Percentiles rank a stretch among this genome's conserved stretches.
These are phyloP conservation scores for Anableps anableps DNA, from an alignment of 2,797 vertebrate genomes.

Conservation along the genomic window DNA sequence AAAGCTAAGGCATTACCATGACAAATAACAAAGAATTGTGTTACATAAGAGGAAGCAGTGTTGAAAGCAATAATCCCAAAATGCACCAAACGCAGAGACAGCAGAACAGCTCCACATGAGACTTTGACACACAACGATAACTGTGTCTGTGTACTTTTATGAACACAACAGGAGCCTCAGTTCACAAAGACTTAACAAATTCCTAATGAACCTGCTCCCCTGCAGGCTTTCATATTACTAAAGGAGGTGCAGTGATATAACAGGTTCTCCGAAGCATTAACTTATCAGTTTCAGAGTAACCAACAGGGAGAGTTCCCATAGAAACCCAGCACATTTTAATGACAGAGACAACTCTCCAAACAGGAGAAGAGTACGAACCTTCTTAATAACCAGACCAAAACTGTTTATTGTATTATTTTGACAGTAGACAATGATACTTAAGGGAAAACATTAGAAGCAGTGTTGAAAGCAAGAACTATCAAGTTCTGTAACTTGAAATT, in stretches of 20 bases:
- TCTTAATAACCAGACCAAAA: slow-evolving; percentile 53
- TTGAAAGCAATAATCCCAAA: not conserved
- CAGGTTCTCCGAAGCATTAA: slow-evolving; percentile 78
- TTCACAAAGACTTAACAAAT: slow-evolving; percentile 61
- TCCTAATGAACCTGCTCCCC: slow-evolving; percentile 45
- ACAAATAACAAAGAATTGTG: slow-evolving; percentile 4
- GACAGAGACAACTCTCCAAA: slow-evolving; percentile 64
- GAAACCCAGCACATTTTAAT: slow-evolving; percentile 79
- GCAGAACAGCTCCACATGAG: slow-evolving; percentile 4
- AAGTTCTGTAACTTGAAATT: not conserved
- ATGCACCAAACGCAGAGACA: not conserved
- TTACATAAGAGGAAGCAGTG: not conserved
- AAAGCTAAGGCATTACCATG: not conserved
- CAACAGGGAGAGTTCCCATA: slow-evolving; percentile 80
- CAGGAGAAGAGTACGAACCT: slow-evolving; percentile 47
- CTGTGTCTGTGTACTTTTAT: slow-evolving; percentile 13
- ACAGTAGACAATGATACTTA: slow-evolving; percentile 32
- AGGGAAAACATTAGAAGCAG: slow-evolving; percentile 30
- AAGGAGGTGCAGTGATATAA: slow-evolving; percentile 49
- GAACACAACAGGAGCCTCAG: slow-evolving; percentile 18
- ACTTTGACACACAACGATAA: not conserved
- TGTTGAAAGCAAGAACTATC: slow-evolving; percentile 5
- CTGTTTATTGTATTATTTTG: slow-evolving; percentile 38
- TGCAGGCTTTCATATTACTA: slow-evolving; percentile 56
- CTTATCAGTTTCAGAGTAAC: slow-evolving; percentile 78